Evolutionary conservation across 2,888 invertebrate genomes (phyloP), one percentile per base, ranked within the genome.

Genomic region (Mayetiola destructor): DNA sequence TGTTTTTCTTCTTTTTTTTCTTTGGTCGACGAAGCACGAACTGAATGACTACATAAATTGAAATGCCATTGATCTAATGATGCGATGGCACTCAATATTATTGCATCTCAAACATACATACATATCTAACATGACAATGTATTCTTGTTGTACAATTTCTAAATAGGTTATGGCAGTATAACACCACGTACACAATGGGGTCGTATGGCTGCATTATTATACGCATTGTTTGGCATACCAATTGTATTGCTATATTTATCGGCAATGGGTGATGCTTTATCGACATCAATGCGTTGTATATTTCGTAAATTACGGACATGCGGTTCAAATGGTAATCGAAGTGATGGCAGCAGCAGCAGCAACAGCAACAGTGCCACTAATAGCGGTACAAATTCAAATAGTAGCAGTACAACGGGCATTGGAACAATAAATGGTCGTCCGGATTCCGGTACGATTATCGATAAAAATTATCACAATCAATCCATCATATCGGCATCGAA

Each of bases 221-320:
- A 90, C 73, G 88, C 90, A 0, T 78, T 89, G 59, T 77, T 88
- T 59, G 91, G 92, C 56, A 91, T 92, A 64, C 92, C 92, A 21
- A 77, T 92, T 65, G 86, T 92, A 75, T 77, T 92, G 70, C 79
- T 92, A 56, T 92, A 92, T 72, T 77, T 92, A 57, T 88, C 90
- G 57, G 88, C 89, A 55, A 84, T 90, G 62, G 92, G 91, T 42
- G 88, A 88, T 67, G 82, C 86, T 18, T 75, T 91, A 52, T 88
- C 90, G n/a, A 77, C 85, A 55, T 81, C 80, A 65, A 83, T 89
- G 74, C 80, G 88, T 48, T 77, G 79, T 61, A 72, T 85, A 48
- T 85, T 86, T 72, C 79, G 81, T 10, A 77, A 76, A 60, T 62
- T 80, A 40, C 77, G 77, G 63, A 64, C 69, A 57, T 36, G 56